Percentiles rank a stretch among this genome's conserved stretches.
Conservation (phyloP, 2,888 invertebrate species). For the Scrobipalpa costella region DNA sequence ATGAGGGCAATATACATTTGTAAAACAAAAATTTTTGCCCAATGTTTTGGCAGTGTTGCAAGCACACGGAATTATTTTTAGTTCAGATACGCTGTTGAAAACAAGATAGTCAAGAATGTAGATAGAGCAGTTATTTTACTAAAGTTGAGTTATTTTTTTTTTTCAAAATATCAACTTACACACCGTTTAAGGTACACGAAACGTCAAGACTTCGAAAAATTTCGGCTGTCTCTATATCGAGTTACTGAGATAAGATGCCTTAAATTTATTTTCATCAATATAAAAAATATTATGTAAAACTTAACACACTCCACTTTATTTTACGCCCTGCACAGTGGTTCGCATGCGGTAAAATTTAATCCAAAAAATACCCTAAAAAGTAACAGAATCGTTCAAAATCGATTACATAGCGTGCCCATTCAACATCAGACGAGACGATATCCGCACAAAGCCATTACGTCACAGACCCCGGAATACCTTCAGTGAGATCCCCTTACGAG, state of each 20-base stretch:
- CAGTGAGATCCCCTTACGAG: constrained; percentile 62
- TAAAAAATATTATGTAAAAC: neutral
- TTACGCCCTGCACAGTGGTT: neutral
- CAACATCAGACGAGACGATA: constrained; percentile 51
- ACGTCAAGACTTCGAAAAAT: neutral
- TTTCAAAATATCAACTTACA: neutral
- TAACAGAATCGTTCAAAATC: neutral
- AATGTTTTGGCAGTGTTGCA: too few species aligned
- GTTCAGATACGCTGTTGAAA: too few species aligned
- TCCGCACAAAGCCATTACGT: constrained; percentile 67
- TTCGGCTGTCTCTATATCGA: neutral
- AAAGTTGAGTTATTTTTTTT: too few species aligned
- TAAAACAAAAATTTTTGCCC: too few species aligned
- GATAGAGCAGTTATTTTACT: too few species aligned
- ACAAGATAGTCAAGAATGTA: too few species aligned
- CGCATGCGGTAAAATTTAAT: neutral
- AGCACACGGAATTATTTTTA: too few species aligned
- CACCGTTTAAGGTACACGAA: neutral
- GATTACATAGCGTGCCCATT: constrained; percentile 52
- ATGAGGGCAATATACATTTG: too few species aligned
- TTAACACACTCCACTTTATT: neutral
- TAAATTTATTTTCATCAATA: neutral
- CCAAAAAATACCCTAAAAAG: neutral
- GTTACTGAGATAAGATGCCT: neutral
- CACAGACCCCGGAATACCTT: constrained; percentile 56